Percentiles rank a stretch among this genome's conserved stretches.
Evolutionary conservation across 2,888 invertebrate genomes (phyloP).

Genomic region (Neuroscelio doddi): DNA sequence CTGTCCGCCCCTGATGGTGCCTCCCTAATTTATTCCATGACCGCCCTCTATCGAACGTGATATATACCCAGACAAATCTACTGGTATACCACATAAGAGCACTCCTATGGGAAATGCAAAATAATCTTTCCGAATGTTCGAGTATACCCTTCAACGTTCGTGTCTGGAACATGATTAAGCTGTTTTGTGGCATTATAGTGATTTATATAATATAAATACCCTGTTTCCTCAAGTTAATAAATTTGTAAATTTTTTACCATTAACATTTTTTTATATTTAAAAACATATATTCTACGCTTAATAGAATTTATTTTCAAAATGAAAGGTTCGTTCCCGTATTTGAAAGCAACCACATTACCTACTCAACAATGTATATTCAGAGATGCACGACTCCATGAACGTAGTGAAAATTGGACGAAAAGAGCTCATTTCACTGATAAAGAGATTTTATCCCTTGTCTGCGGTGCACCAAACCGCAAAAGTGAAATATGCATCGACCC

Average conservation of each 20-base stretch:
- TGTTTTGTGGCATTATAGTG: constrained; percentile 23
- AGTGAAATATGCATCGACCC: constrained; percentile 51
- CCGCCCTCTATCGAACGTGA: constrained; percentile 46
- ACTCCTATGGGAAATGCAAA: constrained; percentile 60
- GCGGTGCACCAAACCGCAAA: constrained; percentile 21
- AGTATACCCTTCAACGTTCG: constrained; percentile 38
- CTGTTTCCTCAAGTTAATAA: too few relatives aligned
- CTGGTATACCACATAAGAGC: constrained; percentile 10
- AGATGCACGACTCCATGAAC: neutral
- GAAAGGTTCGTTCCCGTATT: neutral
- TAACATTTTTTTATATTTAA: too few relatives aligned
- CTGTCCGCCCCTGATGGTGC: constrained; percentile 51
- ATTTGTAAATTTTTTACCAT: too few relatives aligned
- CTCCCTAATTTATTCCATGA: constrained; percentile 60
- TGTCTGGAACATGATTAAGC: constrained; percentile 40
- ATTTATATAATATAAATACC: too few relatives aligned
- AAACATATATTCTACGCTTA: too few relatives aligned
- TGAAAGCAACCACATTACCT: neutral
- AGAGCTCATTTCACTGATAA: constrained; percentile 33
- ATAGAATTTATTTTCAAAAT: too few relatives aligned
- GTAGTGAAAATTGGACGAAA: constrained; percentile 14
- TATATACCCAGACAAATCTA: constrained; percentile 28
- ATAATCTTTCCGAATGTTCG: constrained; percentile 57
- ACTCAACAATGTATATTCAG: constrained; percentile 11
- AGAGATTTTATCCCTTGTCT: constrained; percentile 24